These are phyloP conservation scores for Venturia canescens DNA, from an alignment of 1,140 invertebrate species.

Conservation along the genomic window DNA sequence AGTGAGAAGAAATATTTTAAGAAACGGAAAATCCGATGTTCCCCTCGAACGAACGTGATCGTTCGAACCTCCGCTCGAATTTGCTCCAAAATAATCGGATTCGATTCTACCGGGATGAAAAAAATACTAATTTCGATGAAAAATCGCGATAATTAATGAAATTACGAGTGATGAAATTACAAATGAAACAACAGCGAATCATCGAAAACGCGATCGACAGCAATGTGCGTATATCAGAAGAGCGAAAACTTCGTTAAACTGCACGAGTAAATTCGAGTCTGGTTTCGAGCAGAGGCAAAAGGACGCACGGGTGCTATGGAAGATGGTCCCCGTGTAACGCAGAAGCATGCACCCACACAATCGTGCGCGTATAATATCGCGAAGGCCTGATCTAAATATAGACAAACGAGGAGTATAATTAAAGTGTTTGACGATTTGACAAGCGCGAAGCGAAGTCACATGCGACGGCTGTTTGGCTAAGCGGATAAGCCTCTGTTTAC, in stretches of 20 bases:
- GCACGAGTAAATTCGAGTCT: not conserved
- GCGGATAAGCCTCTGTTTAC: constrained; percentile 59
- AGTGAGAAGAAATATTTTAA: too few species aligned
- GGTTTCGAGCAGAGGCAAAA: not conserved
- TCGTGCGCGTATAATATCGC: constrained; percentile 40
- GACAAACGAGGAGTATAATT: constrained; percentile 56
- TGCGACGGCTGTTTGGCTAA: constrained; percentile 51
- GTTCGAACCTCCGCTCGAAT: too few species aligned
- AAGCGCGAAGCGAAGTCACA: constrained; percentile 62
- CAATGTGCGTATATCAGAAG: not conserved
- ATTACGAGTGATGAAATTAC: too few species aligned
- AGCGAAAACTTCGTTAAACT: not conserved
- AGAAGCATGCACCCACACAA: constrained; percentile 2
- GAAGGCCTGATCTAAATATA: constrained; percentile 58
- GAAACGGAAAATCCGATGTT: too few species aligned
- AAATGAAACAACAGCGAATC: not conserved
- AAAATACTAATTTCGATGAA: too few species aligned
- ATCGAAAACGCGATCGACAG: not conserved
- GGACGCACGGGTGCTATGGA: not conserved
- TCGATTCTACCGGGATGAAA: too few species aligned
- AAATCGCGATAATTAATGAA: too few species aligned
- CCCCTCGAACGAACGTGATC: too few species aligned
- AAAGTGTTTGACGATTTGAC: constrained; percentile 64
- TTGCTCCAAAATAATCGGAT: too few species aligned
- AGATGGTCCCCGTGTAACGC: not conserved